Percentiles rank a stretch among this genome's conserved stretches.
Evolutionary conservation across 2,113 vertebrate species (phyloP).

Genomic region (Malurus cyaneus): DNA sequence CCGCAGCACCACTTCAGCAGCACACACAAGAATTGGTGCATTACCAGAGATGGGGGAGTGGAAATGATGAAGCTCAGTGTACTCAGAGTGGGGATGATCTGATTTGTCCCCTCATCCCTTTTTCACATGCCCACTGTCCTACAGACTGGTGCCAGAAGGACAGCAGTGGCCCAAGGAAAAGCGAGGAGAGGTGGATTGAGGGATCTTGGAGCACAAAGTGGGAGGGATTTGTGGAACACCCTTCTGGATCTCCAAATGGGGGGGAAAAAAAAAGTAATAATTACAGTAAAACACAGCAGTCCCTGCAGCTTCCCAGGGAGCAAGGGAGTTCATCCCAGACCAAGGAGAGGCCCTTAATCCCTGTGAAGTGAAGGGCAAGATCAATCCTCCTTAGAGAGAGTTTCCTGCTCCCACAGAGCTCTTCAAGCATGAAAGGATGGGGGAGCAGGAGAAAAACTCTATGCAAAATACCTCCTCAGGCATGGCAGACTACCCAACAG

Average conservation of each 20-base stretch:
- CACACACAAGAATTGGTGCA: accelerated
- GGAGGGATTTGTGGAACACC: not conserved
- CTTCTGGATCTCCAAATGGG: not conserved
- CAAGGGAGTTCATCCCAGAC: not conserved
- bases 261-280: not conserved
- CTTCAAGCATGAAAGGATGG: not conserved
- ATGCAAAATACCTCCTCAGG: not conserved
- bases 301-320: not conserved
- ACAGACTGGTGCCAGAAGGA: not conserved
- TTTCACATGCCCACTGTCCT: not conserved
- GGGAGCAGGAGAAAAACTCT: not conserved
- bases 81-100: accelerated
- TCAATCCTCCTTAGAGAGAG: not conserved
- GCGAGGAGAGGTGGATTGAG: not conserved
- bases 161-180: not conserved
- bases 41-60: not conserved
- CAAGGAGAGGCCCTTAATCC: not conserved
- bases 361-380: not conserved
- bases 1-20: not conserved
- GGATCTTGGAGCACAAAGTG: not conserved
- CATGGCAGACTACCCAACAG: not conserved
- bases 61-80: accelerated
- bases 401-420: not conserved
- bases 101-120: accelerated
- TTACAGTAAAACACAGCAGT: not conserved